Conservation (phyloP, 1,140 invertebrate genomes). For the Oedothorax gibbosus region DNA sequence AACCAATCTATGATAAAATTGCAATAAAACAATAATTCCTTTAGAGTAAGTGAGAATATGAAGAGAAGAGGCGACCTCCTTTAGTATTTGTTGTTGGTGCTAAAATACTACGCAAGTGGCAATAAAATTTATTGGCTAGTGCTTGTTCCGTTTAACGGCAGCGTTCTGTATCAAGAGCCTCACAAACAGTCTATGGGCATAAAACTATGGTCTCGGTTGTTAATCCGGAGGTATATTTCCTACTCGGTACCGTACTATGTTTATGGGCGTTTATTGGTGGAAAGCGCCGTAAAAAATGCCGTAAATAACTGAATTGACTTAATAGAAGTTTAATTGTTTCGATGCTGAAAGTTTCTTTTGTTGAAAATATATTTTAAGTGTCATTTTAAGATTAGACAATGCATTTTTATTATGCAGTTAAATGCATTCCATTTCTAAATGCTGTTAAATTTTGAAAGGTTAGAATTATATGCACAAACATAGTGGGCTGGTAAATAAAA, state of each 20-base stretch:
- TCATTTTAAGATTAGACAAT: no score
- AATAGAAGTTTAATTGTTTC: not conserved
- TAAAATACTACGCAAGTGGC: conserved; percentile 22
- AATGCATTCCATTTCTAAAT: no score
- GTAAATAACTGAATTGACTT: conserved; percentile 26
- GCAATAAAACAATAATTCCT: conserved; percentile 27
- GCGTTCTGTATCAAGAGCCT: conserved; percentile 2
- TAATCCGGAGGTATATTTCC: conserved; percentile 25
- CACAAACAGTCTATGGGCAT: conserved; percentile 4
- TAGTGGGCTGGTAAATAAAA: no score
- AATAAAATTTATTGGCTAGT: conserved; percentile 37
- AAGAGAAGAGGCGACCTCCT: not conserved
- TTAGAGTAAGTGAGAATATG: conserved; percentile 10
- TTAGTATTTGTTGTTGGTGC: conserved; percentile 7
- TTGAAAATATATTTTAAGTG: not conserved
- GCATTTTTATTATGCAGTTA: no score
- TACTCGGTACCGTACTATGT: not conserved
- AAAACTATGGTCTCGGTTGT: conserved; percentile 23
- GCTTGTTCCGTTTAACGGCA: conserved; percentile 23
- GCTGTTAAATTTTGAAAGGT: no score
- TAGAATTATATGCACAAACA: no score
- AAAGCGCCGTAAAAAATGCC: conserved; percentile 12
- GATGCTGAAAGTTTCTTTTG: not conserved
- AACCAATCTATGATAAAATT: conserved; percentile 22
- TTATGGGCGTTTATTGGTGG: conserved; percentile 18